These are phyloP conservation scores for Drosophila erecta DNA, from an alignment of 1,140 invertebrate genomes.

Conservation along the genomic window DNA sequence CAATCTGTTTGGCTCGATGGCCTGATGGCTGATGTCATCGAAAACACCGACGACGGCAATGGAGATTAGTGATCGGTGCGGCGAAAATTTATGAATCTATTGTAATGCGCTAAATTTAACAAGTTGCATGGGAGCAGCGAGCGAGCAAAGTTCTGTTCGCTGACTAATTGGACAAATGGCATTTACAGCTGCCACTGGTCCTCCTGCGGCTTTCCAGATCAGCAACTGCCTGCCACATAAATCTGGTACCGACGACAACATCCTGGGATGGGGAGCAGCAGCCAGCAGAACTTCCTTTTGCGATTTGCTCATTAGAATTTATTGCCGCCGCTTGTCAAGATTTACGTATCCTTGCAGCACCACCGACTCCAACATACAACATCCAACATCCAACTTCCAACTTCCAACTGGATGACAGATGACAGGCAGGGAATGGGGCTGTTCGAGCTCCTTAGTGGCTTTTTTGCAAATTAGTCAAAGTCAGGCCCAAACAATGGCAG, in stretches of 20 bases:
- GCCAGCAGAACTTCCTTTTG: constrained; percentile 73
- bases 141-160: constrained; percentile 34
- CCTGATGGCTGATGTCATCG: constrained; percentile 53
- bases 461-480: constrained; percentile 81
- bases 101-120: constrained; percentile 82
- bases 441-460: constrained; percentile 47
- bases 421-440: constrained; percentile 63
- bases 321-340: constrained; percentile 81
- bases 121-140: constrained; percentile 55
- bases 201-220: constrained; percentile 15
- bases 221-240: constrained; percentile 70
- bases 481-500: constrained; percentile 77
- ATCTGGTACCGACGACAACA: constrained; percentile 73
- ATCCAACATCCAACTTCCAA: not conserved
- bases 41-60: constrained; percentile 25
- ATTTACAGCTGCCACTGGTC: constrained; percentile 72
- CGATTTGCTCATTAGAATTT: constrained; percentile 83
- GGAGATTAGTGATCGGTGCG: constrained; percentile 59
- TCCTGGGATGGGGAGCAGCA: constrained; percentile 52
- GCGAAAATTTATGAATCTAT: constrained; percentile 76
- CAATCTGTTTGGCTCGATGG: constrained; percentile 30
- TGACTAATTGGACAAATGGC: constrained; percentile 82
- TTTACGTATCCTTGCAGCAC: constrained; percentile 76
- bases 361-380: not conserved
- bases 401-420: constrained; percentile 66